These are phyloP conservation scores for Serranus cabrilla DNA, from an alignment of 2,797 vertebrate species.

Conservation along the genomic window DNA sequence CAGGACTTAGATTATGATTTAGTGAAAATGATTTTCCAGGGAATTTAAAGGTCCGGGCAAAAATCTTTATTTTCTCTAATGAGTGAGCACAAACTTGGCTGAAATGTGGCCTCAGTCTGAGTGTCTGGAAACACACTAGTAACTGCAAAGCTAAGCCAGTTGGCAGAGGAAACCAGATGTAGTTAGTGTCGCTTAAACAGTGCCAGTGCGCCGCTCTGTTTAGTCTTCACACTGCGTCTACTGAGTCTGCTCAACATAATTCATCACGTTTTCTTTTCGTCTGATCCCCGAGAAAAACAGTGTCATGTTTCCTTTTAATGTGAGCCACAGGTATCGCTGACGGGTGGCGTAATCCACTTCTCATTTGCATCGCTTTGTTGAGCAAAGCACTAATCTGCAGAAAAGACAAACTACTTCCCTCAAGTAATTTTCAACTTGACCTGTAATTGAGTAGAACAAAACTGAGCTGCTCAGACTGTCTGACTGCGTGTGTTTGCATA, in stretches of 20 bases:
- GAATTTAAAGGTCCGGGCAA: slow-evolving; percentile 23
- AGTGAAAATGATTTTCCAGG: slow-evolving; percentile 28
- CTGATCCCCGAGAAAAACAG: slow-evolving; percentile 57
- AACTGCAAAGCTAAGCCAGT: slow-evolving; percentile 25
- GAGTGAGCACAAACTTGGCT: slow-evolving; percentile 32
- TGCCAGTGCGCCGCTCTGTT: slow-evolving; percentile 41
- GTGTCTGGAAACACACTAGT: slow-evolving; percentile 46
- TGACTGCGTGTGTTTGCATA: slow-evolving; percentile 16
- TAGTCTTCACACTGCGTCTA: slow-evolving; percentile 41
- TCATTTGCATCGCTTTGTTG: slow-evolving; percentile 75
- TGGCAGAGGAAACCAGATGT: slow-evolving; percentile 41
- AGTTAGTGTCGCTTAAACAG: slow-evolving; percentile 41
- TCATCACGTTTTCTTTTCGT: slow-evolving; percentile 36
- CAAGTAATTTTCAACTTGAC: slow-evolving; percentile 65
- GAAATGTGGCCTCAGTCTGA: slow-evolving; percentile 20
- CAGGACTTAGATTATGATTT: slow-evolving; percentile 15
- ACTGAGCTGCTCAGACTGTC: slow-evolving; percentile 20
- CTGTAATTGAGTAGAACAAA: slow-evolving; percentile 68
- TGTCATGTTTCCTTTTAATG: slow-evolving; percentile 60
- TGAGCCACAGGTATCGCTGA: slow-evolving; percentile 56
- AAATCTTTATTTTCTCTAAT: slow-evolving; percentile 29
- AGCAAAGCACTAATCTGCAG: slow-evolving; percentile 57
- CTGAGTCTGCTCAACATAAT: slow-evolving; percentile 51
- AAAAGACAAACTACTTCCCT: slow-evolving; percentile 59
- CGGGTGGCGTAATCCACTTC: slow-evolving; percentile 52